A percentile compares a stretch with the other conserved stretches of the same genome.
These are phyloP conservation scores for Eutolmus rufibarbis DNA, from an alignment of 2,888 invertebrate species.

Conservation along the genomic window DNA sequence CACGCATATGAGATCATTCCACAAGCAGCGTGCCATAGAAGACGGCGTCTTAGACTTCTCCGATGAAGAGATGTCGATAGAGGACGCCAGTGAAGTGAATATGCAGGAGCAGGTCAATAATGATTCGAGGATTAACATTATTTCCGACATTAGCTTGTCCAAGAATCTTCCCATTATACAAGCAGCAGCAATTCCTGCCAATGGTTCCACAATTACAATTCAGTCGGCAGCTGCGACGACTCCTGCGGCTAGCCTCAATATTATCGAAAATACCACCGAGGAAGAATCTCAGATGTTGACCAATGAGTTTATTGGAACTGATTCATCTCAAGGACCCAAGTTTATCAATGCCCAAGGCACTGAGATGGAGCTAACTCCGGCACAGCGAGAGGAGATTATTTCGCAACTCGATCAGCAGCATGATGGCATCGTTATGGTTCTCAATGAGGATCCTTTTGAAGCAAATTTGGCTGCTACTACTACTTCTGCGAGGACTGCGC, in stretches of 20 bases:
- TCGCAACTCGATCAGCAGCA: conserved; percentile 61
- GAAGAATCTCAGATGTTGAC: conserved; percentile 37
- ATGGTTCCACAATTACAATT: conserved; percentile 57
- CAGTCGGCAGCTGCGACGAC: not conserved
- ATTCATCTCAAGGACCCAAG: conserved; percentile 56
- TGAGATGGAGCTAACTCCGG: conserved; percentile 60
- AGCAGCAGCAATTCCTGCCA: conserved; percentile 47
- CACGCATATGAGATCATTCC: conserved; percentile 73
- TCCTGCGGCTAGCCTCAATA: conserved; percentile 64
- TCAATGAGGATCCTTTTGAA: conserved; percentile 54
- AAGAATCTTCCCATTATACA: conserved; percentile 51
- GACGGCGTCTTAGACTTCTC: conserved; percentile 72
- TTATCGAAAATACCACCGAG: conserved; percentile 59
- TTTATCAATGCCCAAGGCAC: conserved; percentile 65
- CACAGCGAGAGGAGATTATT: conserved; percentile 61
- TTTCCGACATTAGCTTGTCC: conserved; percentile 62
- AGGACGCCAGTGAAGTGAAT: conserved; percentile 51
- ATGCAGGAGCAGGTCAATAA: not conserved
- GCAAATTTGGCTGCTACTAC: not conserved
- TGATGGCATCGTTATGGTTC: conserved; percentile 61
- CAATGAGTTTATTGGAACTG: conserved; percentile 14
- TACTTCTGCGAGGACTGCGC: not conserved
- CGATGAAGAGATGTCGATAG: conserved; percentile 49
- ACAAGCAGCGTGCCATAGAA: conserved; percentile 69
- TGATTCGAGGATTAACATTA: conserved; percentile 65